phyloP scores from a whole-genome alignment of 2,797 vertebrate species.

The Characodon lateralis region DNA sequence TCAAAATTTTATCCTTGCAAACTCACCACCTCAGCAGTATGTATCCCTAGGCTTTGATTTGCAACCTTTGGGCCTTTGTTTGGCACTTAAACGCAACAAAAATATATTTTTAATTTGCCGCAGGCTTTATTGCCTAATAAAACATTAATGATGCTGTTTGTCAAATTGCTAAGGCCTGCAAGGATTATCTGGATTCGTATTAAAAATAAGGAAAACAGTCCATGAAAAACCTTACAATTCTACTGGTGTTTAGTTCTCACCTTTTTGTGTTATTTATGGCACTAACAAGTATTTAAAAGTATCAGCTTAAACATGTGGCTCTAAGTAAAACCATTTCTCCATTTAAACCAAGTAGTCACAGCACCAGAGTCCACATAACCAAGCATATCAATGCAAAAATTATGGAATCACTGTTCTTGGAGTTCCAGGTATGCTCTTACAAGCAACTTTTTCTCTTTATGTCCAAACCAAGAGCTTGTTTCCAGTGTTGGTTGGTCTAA shows the following conservation, averaged over 20 bases:
- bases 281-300: conserved; percentile 15
- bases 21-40: conserved; percentile 58
- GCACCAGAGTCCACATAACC: neutral
- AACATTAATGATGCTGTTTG: conserved; percentile 41
- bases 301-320: conserved; percentile 31
- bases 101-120: conserved; percentile 46
- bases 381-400: neutral
- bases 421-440: neutral
- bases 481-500: no score
- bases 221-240: conserved; percentile 2
- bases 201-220: conserved; percentile 30
- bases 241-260: conserved; percentile 28
- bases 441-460: neutral
- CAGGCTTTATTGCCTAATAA: conserved; percentile 45
- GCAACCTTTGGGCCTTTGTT: conserved; percentile 21
- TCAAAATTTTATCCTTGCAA: conserved; percentile 30
- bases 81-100: conserved; percentile 39
- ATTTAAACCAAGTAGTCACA: neutral
- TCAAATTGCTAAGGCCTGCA: conserved; percentile 23
- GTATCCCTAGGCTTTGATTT: conserved; percentile 20
- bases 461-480: no score
- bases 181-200: conserved; percentile 36
- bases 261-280: conserved; percentile 41
- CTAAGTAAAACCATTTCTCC: neutral
- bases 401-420: neutral